Evolutionary conservation across 2,113 vertebrate genomes (phyloP), one percentile per base, ranked within the genome.

Genomic region (Riparia riparia): DNA sequence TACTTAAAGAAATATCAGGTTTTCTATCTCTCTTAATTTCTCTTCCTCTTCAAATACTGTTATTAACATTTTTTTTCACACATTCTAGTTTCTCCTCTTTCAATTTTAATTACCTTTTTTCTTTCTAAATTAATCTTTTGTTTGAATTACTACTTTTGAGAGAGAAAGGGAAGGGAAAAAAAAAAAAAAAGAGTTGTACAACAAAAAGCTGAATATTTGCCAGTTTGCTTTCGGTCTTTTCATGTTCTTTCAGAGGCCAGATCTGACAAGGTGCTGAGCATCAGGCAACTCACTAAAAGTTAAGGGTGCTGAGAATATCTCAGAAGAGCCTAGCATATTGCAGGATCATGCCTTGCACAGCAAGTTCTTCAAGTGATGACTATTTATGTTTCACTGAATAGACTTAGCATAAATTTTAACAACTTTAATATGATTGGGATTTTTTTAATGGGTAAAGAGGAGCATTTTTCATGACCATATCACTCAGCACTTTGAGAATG

Each of bases 391-490:
- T 94, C 96, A 68, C 94, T 94, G 96, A 97, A 96, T 95, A 95
- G 93, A 91, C 77, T 97, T 97, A 94, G 94, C 96, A 96, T 97
- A 97, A 95, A 97, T 97, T 97, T 96, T 86, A 94, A 72, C 77
- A 76, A 79, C 77, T 95, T 44, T 42, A 21, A 60, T 92, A 86
- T 2, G 76, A 81, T 1, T 81, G 64, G 57, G 53, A 8, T 47
- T 93, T 87, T 87, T 93, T 63, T 42, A 63, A 84, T 29, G 73
- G 91, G 73, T 50, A 89, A 91, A 86, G 83, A 91, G 74, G 73
- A 87, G 53, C 57, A 72, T 89, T 95, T 96, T 82, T 89, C 84
- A 72, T 79, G 86, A 61, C 78, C 16, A 1, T 57, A 87, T 94
- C 93, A 76, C 89, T 96, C 91, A 89, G 84, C 89, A 69, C 69